phyloP scores from a whole-genome alignment of 2,888 invertebrate species.

The Drymonia ruficornis region DNA sequence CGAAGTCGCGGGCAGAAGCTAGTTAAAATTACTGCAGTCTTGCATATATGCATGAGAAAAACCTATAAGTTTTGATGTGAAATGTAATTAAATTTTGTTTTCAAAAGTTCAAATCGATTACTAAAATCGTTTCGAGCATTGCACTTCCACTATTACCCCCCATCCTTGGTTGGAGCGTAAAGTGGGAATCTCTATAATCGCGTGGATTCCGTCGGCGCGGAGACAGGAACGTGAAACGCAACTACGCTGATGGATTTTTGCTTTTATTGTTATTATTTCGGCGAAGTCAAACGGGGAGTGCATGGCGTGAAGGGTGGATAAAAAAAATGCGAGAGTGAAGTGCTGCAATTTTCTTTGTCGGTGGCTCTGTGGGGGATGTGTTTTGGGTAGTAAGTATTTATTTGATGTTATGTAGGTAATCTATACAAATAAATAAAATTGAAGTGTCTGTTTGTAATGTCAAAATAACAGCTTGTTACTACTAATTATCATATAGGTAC shows the following conservation, averaged over 20 bases:
- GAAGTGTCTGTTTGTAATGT: too few relatives aligned
- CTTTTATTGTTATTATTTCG: conserved; percentile 44
- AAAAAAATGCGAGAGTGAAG: conserved; percentile 11
- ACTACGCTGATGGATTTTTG: conserved; percentile 38
- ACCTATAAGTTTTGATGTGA: too few relatives aligned
- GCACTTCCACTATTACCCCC: neutral
- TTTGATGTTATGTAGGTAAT: neutral
- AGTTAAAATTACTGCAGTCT: too few relatives aligned
- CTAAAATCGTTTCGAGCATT: neutral
- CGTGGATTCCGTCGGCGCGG: conserved; percentile 39
- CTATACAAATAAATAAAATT: too few relatives aligned
- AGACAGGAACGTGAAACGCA: conserved; percentile 38
- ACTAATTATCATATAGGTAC: too few relatives aligned
- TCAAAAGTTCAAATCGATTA: too few relatives aligned
- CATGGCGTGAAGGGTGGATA: conserved; percentile 10
- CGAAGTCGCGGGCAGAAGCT: too few relatives aligned
- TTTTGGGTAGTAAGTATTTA: neutral
- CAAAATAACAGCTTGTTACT: too few relatives aligned
- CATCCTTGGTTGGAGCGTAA: conserved; percentile 20
- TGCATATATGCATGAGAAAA: too few relatives aligned
- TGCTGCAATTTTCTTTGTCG: neutral
- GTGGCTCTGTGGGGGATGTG: neutral
- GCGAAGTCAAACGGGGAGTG: conserved; percentile 17
- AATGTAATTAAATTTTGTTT: too few relatives aligned
- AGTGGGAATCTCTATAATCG: conserved; percentile 50